Evolutionary conservation across 1,140 invertebrate species (phyloP), one percentile per base, ranked within the genome.

Genomic region (Hesperophylax magnus): DNA sequence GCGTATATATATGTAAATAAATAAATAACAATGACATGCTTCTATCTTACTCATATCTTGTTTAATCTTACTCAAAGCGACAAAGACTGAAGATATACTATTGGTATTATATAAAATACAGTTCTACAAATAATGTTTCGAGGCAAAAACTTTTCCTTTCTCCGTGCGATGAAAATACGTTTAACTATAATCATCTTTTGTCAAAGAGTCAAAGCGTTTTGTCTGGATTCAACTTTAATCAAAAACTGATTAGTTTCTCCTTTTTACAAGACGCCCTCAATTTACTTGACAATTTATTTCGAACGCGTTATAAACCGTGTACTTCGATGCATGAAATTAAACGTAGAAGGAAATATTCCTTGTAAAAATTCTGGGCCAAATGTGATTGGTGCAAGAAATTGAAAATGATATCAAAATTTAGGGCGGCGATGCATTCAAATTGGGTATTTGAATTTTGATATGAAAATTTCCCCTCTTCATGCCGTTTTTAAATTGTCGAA

Each of bases 331-430:
- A 52, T 71, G 67, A 71, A 71, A 52, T 71, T 71, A 71, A 71
- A 52, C 9, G 9, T 6, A 34, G 34, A 39, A 71, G 22, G 22
- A 71, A 71, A 52, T 71, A 52, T 71, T 47, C 22, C 15, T 22
- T 18, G 67, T 39, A n/a, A 67, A 7, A 52, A 71, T 52, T 71
- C 47, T n/a, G 67, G 39, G 31, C 67, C 39, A 71, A 71, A 47
- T 71, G 67, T 20, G 67, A 71, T 71, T 17, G 61, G 67, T 71
- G 67, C 67, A 71, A 52, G 67, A 71, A 71, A 71, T 71, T 71
- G 67, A 71, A 71, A 71, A 20, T 71, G 67, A 47, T 71, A 52
- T 71, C n/a, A 71, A 67, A 22, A 71, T 53, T 53, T 20, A 52
- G 67, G 39, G 67, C 31, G 17, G 15, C 22, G 67, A 47, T 47